A percentile compares a stretch with the other conserved stretches of the same genome.
Evolutionary conservation across 2,888 invertebrate species (phyloP).

Genomic region (Parnassius smintheus): DNA sequence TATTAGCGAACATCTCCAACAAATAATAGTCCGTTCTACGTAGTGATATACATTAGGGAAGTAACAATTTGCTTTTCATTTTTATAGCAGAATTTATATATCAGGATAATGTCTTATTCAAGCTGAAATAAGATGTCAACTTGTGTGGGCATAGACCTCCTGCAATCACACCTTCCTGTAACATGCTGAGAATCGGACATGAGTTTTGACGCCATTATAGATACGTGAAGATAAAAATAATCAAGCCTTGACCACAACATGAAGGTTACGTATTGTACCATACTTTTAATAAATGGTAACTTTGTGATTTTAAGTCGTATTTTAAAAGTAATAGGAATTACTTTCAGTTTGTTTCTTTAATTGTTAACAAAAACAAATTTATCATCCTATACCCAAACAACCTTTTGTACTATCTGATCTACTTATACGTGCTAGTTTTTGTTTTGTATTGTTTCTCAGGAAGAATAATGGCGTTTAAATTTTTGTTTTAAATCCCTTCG

Average conservation of each 20-base stretch:
- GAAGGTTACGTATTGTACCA: slow-evolving; percentile 33
- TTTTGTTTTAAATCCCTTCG: slow-evolving; percentile 65
- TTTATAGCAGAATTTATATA: slow-evolving; percentile 41
- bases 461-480: slow-evolving; percentile 58
- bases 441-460: slow-evolving; percentile 60
- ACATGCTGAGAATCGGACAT: slow-evolving; percentile 74
- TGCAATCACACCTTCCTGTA: slow-evolving; percentile 70
- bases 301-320: slow-evolving; percentile 37
- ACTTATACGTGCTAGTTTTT: slow-evolving; percentile 68
- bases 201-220: slow-evolving; percentile 75
- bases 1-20: not conserved
- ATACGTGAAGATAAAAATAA: slow-evolving; percentile 72
- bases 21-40: not conserved
- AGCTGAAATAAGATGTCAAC: slow-evolving; percentile 65
- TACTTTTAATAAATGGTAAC: not conserved
- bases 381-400: slow-evolving; percentile 64
- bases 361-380: slow-evolving; percentile 58
- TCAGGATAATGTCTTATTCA: slow-evolving; percentile 51
- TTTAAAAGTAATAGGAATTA: not conserved
- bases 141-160: slow-evolving; percentile 70
- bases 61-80: slow-evolving; percentile 50
- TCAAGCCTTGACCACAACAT: slow-evolving; percentile 70
- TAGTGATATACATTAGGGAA: slow-evolving; percentile 1
- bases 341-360: slow-evolving; percentile 30
- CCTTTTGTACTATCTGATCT: slow-evolving; percentile 73